phyloP scores from a whole-genome alignment of 2,888 invertebrate genomes.

The Ramazzottius varieornatus region DNA sequence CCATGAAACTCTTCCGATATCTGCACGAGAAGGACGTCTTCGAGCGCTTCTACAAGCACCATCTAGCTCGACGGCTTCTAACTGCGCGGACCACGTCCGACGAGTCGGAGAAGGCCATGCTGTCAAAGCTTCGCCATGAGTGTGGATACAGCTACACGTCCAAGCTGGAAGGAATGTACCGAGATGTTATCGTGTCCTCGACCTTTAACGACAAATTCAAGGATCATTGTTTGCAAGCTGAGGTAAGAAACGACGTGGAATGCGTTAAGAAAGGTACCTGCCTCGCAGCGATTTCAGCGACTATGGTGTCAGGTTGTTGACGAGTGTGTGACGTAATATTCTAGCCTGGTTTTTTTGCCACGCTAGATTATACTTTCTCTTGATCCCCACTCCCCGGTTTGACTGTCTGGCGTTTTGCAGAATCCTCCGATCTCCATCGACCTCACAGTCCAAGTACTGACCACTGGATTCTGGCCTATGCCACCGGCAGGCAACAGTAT shows the following conservation, averaged over 20 bases:
- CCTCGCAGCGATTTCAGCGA: not conserved
- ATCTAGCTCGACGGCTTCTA: not conserved
- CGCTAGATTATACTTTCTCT: too few relatives aligned
- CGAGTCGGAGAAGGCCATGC: not conserved
- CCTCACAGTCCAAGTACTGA: not conserved
- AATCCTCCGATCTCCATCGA: not conserved
- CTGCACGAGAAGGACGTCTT: not conserved
- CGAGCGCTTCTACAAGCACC: not conserved
- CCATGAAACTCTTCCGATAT: not conserved
- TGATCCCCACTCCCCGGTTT: too few relatives aligned
- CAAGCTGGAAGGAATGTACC: conserved; percentile 2
- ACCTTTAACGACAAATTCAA: not conserved
- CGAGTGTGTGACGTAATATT: too few relatives aligned
- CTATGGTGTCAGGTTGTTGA: too few relatives aligned
- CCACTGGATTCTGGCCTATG: conserved; percentile 2
- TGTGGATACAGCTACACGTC: not conserved
- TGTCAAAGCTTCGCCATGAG: not conserved
- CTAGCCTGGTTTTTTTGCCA: too few relatives aligned
- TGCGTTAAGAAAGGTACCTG: not conserved
- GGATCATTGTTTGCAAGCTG: not conserved
- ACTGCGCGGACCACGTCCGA: not conserved
- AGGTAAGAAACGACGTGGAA: not conserved
- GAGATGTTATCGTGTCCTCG: not conserved
- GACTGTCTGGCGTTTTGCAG: too few relatives aligned
- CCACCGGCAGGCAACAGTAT: not conserved